Evolutionary conservation across 2,113 vertebrate genomes (phyloP), one percentile per base, ranked within the genome.

Genomic region (Melanostigma gelatinosum): DNA sequence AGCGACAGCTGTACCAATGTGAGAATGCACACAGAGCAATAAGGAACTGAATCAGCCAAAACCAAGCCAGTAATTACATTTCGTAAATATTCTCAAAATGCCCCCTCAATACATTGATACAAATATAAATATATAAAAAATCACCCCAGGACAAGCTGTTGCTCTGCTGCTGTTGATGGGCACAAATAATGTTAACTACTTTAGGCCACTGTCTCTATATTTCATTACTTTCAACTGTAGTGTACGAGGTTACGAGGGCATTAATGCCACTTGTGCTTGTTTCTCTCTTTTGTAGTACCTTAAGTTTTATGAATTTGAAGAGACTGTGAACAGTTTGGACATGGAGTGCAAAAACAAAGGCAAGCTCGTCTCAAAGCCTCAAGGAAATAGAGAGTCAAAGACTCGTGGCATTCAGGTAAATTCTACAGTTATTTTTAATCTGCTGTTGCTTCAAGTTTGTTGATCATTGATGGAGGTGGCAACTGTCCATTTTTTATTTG

Each of bases 261-360:
- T 22, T 57, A 36, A 34, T 50, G 11, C 4, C 10, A 32, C 15
- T 24, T 60, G 16, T 69, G 27, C 36, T 52, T 20, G 16, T 76
- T 57, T 38, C 79, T 6, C 72, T 38, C 72, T 2, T 77, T 60
- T 75, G 3, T 32, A 99, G 98, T 99, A 97, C 91, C 95, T 99
- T 73, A 96, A 95, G 77, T 98, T 97, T 92, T 95, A 94, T 0
- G 96, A 97, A 63, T 98, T 98, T 94, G 95, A 96, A 80, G 97
- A 97, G 55, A 99, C 98, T 0, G 83, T 96, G 80, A 90, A 93
- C 71, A 90, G 93, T n/a, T 97, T 99, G 91, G 94, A 96, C 65
- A 96, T 95, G 40, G 98, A 99, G 79, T 98, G 97, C 88, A 97
- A 95, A 94, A 88, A 80, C 29, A 99, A 98, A 94, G 96, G 97